Percentiles rank a stretch among this genome's conserved stretches.
phyloP scores from a whole-genome alignment of 2,797 vertebrate genomes.

The Octomys mimax region DNA sequence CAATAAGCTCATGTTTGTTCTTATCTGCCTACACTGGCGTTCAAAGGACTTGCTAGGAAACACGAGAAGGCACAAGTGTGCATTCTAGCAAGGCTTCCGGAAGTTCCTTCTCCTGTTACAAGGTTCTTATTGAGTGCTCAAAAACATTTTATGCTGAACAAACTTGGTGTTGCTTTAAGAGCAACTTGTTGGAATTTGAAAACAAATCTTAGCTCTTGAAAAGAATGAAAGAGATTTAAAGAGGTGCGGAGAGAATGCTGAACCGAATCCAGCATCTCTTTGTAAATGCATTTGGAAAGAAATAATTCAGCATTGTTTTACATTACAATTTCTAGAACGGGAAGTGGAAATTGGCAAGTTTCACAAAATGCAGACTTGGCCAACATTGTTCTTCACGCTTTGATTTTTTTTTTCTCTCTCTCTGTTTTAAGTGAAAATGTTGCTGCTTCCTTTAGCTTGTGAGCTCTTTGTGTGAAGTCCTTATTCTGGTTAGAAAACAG shows the following conservation, averaged over 20 bases:
- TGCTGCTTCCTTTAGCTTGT: not conserved
- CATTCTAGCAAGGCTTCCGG: slow-evolving; percentile 50
- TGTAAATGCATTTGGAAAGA: slow-evolving; percentile 67
- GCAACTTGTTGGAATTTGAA: slow-evolving; percentile 78
- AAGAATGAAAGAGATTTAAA: slow-evolving; percentile 73
- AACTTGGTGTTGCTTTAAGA: slow-evolving; percentile 63
- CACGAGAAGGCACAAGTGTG: not conserved
- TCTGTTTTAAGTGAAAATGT: slow-evolving; percentile 11
- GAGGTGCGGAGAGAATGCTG: slow-evolving; percentile 81
- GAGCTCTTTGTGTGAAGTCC: not conserved
- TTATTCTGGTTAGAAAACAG: slow-evolving; percentile 12
- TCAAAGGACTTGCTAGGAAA: not conserved
- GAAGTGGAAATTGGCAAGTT: slow-evolving; percentile 64
- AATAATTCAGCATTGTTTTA: slow-evolving; percentile 66
- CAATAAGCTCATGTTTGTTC: not conserved
- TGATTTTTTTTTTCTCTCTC: not conserved
- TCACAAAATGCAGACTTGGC: slow-evolving; percentile 21
- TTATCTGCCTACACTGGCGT: not conserved
- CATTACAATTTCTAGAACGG: slow-evolving; percentile 47
- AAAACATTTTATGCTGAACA: slow-evolving; percentile 37
- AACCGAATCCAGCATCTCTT: slow-evolving; percentile 68
- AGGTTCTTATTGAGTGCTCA: slow-evolving; percentile 21
- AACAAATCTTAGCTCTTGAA: slow-evolving; percentile 75
- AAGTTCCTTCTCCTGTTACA: slow-evolving; percentile 51
- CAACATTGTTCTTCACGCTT: slow-evolving; percentile 29